A percentile compares a stretch with the other conserved stretches of the same genome.
These are phyloP conservation scores for Ormyrus labotus DNA, from an alignment of 2,888 invertebrate genomes.

Conservation along the genomic window DNA sequence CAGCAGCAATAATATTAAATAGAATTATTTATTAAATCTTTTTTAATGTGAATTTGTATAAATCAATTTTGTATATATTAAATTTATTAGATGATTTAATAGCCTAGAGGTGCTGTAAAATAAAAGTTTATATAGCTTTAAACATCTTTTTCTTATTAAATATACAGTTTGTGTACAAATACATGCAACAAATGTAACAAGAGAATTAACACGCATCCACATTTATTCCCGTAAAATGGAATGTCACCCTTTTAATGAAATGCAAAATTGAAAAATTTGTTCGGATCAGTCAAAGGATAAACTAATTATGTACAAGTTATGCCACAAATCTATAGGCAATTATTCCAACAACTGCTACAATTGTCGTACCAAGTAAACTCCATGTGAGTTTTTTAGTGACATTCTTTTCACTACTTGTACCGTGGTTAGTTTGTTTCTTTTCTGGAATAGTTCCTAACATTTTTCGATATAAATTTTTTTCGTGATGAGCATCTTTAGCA, in stretches of 20 bases:
- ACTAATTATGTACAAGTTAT: conserved; percentile 57
- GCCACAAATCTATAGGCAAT: conserved; percentile 84
- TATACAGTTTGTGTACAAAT: conserved; percentile 57
- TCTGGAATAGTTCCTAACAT: conserved; percentile 78
- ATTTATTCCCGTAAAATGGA: conserved; percentile 53
- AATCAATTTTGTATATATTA: conserved; percentile 52
- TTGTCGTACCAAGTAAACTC: conserved; percentile 83
- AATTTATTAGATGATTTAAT: conserved; percentile 43
- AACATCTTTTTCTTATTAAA: conserved; percentile 57
- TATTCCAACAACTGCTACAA: conserved; percentile 84
- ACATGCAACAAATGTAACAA: conserved; percentile 55
- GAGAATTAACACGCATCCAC: conserved; percentile 47
- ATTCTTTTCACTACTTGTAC: conserved; percentile 57
- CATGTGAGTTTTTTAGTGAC: conserved; percentile 78
- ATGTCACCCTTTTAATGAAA: conserved; percentile 38
- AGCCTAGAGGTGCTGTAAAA: conserved; percentile 35
- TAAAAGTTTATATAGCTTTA: conserved; percentile 42
- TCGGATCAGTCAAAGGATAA: conserved; percentile 31
- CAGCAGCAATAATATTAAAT: conserved; percentile 38
- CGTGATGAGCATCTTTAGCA: conserved; percentile 79
- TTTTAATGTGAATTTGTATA: conserved; percentile 49
- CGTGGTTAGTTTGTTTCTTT: conserved; percentile 53
- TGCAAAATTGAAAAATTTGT: conserved; percentile 40
- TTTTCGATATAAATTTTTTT: conserved; percentile 82
- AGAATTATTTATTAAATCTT: conserved; percentile 39